Conservation (phyloP, 2,113 vertebrate genomes). For the Labrus mixtus region DNA sequence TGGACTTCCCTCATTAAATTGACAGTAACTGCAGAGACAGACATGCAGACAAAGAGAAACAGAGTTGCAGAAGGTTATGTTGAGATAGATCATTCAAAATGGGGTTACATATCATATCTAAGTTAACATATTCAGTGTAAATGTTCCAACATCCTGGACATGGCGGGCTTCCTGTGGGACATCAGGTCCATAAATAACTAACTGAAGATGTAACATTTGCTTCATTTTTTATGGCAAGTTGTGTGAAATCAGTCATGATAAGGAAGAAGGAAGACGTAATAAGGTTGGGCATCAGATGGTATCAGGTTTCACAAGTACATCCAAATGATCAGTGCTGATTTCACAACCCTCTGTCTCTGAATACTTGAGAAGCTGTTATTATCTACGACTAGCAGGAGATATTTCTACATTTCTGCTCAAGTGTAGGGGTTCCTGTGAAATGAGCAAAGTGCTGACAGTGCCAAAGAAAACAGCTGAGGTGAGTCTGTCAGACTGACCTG, state of each 20-base stretch:
- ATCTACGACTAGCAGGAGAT: too few species aligned
- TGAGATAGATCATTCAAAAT: background rate
- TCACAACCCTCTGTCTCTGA: too few species aligned
- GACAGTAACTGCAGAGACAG: conserved; percentile 7
- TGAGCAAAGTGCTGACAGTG: conserved; percentile 15
- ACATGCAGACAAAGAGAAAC: conserved; percentile 15
- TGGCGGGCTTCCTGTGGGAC: background rate
- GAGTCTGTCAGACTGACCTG: conserved; percentile 45
- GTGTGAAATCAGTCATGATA: background rate
- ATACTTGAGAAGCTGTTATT: too few species aligned
- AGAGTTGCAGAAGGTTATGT: background rate
- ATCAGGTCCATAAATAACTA: too few species aligned
- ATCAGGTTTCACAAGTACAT: too few species aligned
- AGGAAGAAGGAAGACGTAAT: too few species aligned
- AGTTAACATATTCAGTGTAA: background rate
- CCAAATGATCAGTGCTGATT: too few species aligned
- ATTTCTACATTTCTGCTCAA: background rate
- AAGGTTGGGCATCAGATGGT: background rate
- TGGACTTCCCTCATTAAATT: conserved; percentile 48
- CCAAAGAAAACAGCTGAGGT: conserved; percentile 3
- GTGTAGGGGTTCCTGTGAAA: background rate
- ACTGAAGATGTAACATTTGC: background rate
- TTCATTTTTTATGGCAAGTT: background rate
- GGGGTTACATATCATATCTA: too few species aligned
- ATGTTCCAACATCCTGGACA: background rate